A percentile compares a stretch with the other conserved stretches of the same genome.
phyloP scores from a whole-genome alignment of 1,140 invertebrate species.

The Probaryconus sp. region DNA sequence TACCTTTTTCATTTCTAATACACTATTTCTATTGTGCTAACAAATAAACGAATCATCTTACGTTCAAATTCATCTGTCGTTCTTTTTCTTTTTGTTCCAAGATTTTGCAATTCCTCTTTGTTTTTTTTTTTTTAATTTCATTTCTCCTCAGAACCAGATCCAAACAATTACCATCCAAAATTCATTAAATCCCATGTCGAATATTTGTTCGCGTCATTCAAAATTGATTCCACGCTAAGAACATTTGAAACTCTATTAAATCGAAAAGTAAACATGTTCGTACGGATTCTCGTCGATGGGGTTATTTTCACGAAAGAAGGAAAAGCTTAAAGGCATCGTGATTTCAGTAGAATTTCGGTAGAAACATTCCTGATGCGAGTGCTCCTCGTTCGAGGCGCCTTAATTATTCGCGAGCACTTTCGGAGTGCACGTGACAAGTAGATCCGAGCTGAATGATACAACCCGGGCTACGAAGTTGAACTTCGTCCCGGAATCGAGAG shows the following conservation, averaged over 20 bases:
- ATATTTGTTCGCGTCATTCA: conserved; percentile 2
- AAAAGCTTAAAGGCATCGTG: conserved; percentile 27
- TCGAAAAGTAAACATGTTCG: conserved; percentile 36
- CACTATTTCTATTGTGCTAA: no score
- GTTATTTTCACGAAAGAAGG: not conserved
- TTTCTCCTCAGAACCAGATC: no score
- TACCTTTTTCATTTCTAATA: no score
- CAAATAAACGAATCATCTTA: no score
- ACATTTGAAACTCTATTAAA: conserved; percentile 29
- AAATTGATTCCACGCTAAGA: conserved; percentile 7
- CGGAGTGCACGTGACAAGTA: conserved; percentile 29
- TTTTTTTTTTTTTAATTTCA: no score
- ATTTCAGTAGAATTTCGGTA: conserved; percentile 19
- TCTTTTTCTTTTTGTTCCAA: no score
- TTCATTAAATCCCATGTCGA: no score
- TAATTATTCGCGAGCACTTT: conserved; percentile 46
- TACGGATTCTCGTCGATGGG: conserved; percentile 1
- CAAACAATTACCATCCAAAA: no score
- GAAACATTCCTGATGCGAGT: conserved; percentile 30
- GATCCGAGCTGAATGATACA: conserved; percentile 20
- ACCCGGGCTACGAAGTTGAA: not conserved
- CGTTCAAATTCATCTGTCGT: no score
- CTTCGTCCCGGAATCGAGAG: not conserved
- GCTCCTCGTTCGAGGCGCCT: conserved; percentile 31
- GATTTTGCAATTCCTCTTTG: no score